These are phyloP conservation scores for Crax fasciolata DNA, from an alignment of 2,797 vertebrate genomes.

Conservation along the genomic window DNA sequence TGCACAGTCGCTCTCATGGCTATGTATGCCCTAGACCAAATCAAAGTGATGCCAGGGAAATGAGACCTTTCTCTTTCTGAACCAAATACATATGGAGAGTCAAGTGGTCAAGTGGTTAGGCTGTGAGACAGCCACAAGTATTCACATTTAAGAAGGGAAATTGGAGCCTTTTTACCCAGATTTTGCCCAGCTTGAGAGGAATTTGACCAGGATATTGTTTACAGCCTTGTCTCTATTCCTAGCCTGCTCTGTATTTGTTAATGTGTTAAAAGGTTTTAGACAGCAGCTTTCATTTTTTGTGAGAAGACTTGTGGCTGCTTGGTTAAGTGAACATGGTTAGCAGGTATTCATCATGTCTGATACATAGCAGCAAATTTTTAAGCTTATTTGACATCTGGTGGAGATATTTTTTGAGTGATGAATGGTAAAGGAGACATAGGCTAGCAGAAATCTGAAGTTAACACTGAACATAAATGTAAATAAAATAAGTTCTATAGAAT, in stretches of 20 bases:
- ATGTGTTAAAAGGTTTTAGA: neutral
- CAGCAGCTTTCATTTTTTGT: neutral
- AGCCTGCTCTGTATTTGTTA: neutral
- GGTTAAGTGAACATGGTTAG: neutral
- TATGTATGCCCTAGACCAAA: fast-evolving
- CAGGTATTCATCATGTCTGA: neutral
- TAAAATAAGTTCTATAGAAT: neutral
- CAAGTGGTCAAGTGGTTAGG: neutral
- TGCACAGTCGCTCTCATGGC: neutral
- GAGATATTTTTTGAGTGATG: neutral
- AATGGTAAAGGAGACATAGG: neutral
- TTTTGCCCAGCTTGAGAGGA: neutral
- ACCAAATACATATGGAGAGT: neutral
- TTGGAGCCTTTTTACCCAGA: neutral
- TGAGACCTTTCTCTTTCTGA: neutral
- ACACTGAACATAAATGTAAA: neutral
- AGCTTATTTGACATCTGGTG: neutral
- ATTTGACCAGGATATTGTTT: neutral
- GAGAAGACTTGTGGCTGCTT: neutral
- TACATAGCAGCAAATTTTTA: neutral
- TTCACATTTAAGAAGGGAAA: neutral
- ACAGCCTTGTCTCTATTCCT: neutral
- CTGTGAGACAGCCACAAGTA: neutral
- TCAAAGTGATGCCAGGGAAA: neutral
- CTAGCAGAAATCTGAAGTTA: neutral